A percentile compares a stretch with the other conserved stretches of the same genome.
phyloP scores from a whole-genome alignment of 2,113 vertebrate genomes.

The Microcebus lehilahytsara region DNA sequence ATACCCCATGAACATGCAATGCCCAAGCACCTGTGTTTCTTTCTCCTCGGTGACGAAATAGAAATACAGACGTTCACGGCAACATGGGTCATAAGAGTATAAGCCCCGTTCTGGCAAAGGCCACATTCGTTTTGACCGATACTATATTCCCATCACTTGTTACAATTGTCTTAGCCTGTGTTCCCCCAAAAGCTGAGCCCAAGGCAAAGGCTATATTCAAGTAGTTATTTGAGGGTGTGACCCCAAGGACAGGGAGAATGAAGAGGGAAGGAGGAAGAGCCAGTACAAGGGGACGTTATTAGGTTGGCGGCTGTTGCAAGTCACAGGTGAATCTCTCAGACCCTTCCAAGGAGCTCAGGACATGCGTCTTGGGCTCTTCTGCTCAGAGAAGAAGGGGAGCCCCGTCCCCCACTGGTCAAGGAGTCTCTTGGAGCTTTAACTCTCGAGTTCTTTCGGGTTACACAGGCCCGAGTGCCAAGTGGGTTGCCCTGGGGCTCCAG shows the following conservation, averaged over 20 bases:
- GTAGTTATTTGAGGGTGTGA: not conserved
- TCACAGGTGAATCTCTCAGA: fast-evolving
- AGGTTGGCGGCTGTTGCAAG: not conserved
- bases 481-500: not conserved
- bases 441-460: not conserved
- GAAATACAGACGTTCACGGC: not conserved
- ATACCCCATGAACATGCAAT: not conserved
- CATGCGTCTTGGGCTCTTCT: not conserved
- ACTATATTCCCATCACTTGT: not conserved
- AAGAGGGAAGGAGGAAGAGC: not conserved
- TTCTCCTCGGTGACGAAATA: not conserved
- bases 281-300: not conserved
- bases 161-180: not conserved
- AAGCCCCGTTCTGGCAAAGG: not conserved
- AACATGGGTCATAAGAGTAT: not conserved
- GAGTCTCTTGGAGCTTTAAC: not conserved
- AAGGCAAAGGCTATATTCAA: not conserved
- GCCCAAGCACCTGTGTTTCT: not conserved
- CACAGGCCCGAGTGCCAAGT: not conserved
- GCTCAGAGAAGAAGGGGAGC: not conserved
- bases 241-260: not conserved
- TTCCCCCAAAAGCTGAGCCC: not conserved
- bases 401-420: not conserved
- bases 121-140: not conserved
- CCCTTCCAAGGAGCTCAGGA: not conserved